Evolutionary conservation across 2,113 vertebrate species (phyloP).

Genomic region (Malaclemys terrapin): DNA sequence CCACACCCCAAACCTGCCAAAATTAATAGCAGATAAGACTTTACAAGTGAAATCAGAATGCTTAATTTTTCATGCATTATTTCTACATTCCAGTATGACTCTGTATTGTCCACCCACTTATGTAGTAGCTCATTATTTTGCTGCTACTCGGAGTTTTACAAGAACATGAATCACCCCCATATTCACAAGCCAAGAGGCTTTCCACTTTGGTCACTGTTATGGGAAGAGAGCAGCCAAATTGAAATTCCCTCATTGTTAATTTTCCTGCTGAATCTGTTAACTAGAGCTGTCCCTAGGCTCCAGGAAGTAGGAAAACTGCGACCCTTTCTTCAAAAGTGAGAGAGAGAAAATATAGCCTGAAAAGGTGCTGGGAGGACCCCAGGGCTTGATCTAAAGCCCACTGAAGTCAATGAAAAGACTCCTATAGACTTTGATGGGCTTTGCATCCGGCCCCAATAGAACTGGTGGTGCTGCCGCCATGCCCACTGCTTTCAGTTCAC

Average conservation of each 20-base stretch:
- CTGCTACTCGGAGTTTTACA: background rate
- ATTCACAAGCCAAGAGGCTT: background rate
- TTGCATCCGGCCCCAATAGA: background rate
- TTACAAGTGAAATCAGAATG: constrained; percentile 7
- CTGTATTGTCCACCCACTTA: background rate
- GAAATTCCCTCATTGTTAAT: background rate
- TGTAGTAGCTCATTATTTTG: background rate
- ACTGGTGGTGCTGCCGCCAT: background rate
- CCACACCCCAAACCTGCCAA: background rate
- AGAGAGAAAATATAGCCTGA: background rate
- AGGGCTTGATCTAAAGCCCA: background rate
- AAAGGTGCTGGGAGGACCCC: background rate
- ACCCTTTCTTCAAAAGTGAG: background rate
- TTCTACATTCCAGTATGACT: background rate
- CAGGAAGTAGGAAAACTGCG: background rate
- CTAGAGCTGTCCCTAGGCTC: background rate
- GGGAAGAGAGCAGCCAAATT: background rate
- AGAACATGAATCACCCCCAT: background rate
- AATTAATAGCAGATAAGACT: background rate
- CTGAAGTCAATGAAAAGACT: background rate
- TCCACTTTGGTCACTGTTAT: background rate
- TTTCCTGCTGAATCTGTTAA: background rate
- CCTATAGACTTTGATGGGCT: background rate
- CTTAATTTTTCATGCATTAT: background rate
- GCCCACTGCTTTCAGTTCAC: background rate